These are phyloP conservation scores for Pempheris klunzingeri DNA, from an alignment of 2,797 vertebrate species.

Conservation along the genomic window DNA sequence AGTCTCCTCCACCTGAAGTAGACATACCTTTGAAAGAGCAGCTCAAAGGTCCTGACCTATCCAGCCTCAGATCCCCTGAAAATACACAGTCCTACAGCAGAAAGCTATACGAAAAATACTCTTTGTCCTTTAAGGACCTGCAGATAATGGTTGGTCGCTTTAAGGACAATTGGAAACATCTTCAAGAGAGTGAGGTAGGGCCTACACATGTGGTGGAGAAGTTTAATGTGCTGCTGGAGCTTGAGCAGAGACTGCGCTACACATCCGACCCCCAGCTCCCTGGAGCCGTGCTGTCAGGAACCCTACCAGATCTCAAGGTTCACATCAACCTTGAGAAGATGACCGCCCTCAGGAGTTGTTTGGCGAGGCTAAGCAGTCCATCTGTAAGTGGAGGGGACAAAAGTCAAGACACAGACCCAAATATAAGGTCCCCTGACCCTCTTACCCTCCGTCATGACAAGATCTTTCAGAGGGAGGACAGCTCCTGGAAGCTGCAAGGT, in stretches of 20 bases:
- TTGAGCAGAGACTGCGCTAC: constrained; percentile 95
- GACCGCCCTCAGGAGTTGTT: constrained; percentile 92
- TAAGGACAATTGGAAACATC: constrained; percentile 97
- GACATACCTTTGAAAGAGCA: constrained; percentile 74
- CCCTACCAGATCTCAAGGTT: constrained; percentile 95
- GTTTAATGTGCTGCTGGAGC: constrained; percentile 94
- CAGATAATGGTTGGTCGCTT: constrained; percentile 98
- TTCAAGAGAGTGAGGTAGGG: constrained; percentile 95
- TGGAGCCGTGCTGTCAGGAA: constrained; percentile 94
- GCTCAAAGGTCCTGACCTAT: constrained; percentile 70
- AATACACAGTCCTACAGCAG: constrained; percentile 88
- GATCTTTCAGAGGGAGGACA: constrained; percentile 90
- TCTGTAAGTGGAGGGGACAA: constrained; percentile 65
- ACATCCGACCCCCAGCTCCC: constrained; percentile 98
- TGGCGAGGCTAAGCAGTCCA: constrained; percentile 86
- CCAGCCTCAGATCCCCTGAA: constrained; percentile 84
- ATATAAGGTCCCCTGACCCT: constrained; percentile 82
- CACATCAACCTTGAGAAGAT: constrained; percentile 98
- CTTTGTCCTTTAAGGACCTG: constrained; percentile 94
- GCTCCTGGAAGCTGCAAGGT: constrained; percentile 91
- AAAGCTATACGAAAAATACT: constrained; percentile 95
- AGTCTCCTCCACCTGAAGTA: constrained; percentile 89
- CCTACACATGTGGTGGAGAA: constrained; percentile 98
- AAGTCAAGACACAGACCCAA: constrained; percentile 46
- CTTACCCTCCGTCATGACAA: constrained; percentile 89